Percentiles rank a stretch among this genome's conserved stretches.
phyloP scores from a whole-genome alignment of 2,113 vertebrate species.

The Camelus bactrianus region DNA sequence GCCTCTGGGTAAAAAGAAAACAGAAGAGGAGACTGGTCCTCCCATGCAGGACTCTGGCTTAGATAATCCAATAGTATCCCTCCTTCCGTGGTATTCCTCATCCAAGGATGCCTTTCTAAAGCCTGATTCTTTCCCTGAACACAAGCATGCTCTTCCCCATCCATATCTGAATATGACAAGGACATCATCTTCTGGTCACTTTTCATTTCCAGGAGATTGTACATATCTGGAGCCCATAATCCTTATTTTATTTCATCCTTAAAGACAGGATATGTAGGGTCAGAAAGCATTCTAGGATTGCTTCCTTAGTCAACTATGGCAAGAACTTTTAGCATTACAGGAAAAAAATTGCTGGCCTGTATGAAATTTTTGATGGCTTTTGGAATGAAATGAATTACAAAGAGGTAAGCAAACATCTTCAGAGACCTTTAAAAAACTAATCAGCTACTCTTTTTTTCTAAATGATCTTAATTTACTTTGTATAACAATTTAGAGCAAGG shows the following conservation, averaged over 20 bases:
- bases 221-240: not conserved
- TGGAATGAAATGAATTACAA: not conserved
- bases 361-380: not conserved
- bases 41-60: not conserved
- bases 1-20: not conserved
- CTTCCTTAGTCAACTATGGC: not conserved
- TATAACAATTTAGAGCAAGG: not conserved
- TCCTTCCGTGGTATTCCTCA: not conserved
- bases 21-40: not conserved
- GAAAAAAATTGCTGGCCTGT: not conserved
- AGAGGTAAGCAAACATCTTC: slow-evolving; percentile 36
- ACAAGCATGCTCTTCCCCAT: not conserved
- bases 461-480: not conserved
- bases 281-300: not conserved
- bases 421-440: not conserved
- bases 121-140: not conserved
- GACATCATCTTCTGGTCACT: not conserved
- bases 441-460: not conserved
- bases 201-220: not conserved
- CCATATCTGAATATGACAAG: not conserved
- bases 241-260: not conserved
- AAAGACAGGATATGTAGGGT: not conserved
- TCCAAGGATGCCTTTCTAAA: not conserved
- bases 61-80: too few relatives aligned
- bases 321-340: not conserved